Conservation (phyloP, 2,888 invertebrate species). For the Philhelius pedissequus region DNA sequence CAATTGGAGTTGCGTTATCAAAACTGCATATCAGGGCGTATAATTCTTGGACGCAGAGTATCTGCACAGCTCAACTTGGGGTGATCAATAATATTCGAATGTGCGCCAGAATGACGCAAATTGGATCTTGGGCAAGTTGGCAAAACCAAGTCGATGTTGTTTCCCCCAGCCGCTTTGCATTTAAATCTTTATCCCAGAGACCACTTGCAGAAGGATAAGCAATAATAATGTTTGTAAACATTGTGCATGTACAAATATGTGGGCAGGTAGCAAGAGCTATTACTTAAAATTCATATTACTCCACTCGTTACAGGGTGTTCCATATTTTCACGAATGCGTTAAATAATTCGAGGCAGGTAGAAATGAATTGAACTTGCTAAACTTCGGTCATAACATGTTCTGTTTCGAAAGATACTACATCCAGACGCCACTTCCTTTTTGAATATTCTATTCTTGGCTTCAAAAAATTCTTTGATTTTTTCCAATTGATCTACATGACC, state of each 20-base stretch:
- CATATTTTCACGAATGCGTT: too few species aligned
- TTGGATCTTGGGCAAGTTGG: constrained; percentile 37
- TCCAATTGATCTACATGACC: too few species aligned
- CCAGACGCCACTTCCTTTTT: too few species aligned
- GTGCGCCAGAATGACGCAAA: constrained; percentile 55
- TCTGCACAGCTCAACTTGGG: constrained; percentile 17
- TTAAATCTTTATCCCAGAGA: constrained; percentile 49
- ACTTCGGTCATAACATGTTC: too few species aligned
- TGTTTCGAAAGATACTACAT: too few species aligned
- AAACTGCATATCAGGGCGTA: constrained; percentile 64
- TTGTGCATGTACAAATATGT: background rate
- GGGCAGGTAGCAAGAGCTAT: background rate
- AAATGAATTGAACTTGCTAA: too few species aligned
- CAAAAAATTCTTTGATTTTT: too few species aligned
- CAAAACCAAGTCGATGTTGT: constrained; percentile 14
- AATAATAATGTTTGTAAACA: constrained; percentile 25
- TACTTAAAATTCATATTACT: background rate
- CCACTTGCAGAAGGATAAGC: constrained; percentile 30
- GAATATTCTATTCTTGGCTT: too few species aligned
- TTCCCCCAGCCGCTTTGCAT: background rate
- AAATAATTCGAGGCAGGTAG: too few species aligned
- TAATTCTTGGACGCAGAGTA: constrained; percentile 30
- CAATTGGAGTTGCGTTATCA: constrained; percentile 58
- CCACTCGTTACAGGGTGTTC: background rate
- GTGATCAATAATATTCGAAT: constrained; percentile 62